Evolutionary conservation across 2,113 vertebrate genomes (phyloP).

Genomic region (Kryptolebias marmoratus): DNA sequence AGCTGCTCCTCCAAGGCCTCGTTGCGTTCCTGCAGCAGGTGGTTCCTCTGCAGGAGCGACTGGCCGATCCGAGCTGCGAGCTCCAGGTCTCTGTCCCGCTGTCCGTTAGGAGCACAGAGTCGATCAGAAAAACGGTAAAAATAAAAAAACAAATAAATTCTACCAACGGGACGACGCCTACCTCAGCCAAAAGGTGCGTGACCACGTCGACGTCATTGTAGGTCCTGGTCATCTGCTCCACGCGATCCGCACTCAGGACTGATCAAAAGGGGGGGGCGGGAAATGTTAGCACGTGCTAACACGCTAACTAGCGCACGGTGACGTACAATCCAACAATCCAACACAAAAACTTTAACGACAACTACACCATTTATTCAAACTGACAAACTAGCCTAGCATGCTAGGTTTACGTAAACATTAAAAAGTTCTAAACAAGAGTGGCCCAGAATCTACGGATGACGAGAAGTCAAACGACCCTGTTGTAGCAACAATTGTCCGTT

Average conservation of each 20-base stretch:
- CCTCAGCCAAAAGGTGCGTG: slow-evolving; percentile 92
- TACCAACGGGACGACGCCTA: slow-evolving; percentile 44
- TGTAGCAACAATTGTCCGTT: neutral
- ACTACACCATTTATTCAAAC: slow-evolving; percentile 1
- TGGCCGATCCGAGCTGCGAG: slow-evolving; percentile 96
- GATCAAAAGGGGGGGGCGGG: slow-evolving; percentile 23
- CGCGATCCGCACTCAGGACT: slow-evolving; percentile 88
- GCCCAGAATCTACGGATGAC: slow-evolving; percentile 53
- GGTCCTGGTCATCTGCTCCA: slow-evolving; percentile 90
- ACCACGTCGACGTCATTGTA: slow-evolving; percentile 93
- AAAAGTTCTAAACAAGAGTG: neutral
- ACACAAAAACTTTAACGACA: slow-evolving; percentile 1
- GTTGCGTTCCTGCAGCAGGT: slow-evolving; percentile 90
- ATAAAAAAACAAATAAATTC: neutral
- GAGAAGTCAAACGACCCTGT: neutral
- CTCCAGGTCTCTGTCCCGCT: slow-evolving; percentile 96
- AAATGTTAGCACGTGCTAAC: neutral
- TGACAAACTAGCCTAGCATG: slow-evolving; percentile 14
- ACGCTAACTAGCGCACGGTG: neutral
- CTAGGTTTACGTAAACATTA: neutral
- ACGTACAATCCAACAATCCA: slow-evolving; percentile 23
- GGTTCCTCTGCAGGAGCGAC: slow-evolving; percentile 93
- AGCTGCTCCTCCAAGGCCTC: slow-evolving; percentile 94
- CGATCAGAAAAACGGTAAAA: slow-evolving; percentile 14
- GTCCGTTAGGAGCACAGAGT: slow-evolving; percentile 28